Base-by-base conservation (phyloP, 1,140 invertebrate genomes). In the Rhopalosiphum maidis region DNA sequence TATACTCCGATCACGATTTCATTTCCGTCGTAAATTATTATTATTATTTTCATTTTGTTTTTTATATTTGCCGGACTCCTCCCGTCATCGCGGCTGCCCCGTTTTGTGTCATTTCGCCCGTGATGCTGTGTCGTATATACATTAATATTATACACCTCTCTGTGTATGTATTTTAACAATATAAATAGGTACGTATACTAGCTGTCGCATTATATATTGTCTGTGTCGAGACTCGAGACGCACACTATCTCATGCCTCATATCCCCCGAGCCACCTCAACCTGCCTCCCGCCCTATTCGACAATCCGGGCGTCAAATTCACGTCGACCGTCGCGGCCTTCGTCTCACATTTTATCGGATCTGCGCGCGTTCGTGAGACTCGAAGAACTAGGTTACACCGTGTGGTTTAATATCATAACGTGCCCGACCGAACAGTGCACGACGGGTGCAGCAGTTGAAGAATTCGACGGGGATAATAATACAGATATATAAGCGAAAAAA, bases 1-100 rank as follows among this genome's bases (percentile, higher is more conserved):
- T 35, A 85, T 92, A 48, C 35, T 23, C 48, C n/a, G 77, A 85
- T 92, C 91, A 92, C 91, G 91, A 54, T 85, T 91, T 35, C 91
- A 82, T 82, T 41, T 85, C 43, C 85, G 85, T n/a, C 43, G 85
- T 87, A 46, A 15, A 68, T 68, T n/a, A 68, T 77, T 18, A 68
- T 68, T 68, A 77, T 77, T 77, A 77, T 35, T 77, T n/a, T 77
- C 11, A 77, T 77, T 77, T 77, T n/a, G 30, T 68, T 68, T 77
- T 30, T 30, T 30, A 15, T 30, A 3, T 68, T 68, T 15, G 30
- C 30, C 60, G 4, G n/a, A 5, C 60, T 77, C 30, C 60, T 77
- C 60, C 60, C 60, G 60, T 77, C 30, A 30, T 30, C 25, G 30
- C 11, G 60, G 60, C 60, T 18, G 60, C 30, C 60, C 15, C 60